Base-by-base conservation (phyloP, 2,113 vertebrate genomes). In the Lepisosteus osseus region DNA sequence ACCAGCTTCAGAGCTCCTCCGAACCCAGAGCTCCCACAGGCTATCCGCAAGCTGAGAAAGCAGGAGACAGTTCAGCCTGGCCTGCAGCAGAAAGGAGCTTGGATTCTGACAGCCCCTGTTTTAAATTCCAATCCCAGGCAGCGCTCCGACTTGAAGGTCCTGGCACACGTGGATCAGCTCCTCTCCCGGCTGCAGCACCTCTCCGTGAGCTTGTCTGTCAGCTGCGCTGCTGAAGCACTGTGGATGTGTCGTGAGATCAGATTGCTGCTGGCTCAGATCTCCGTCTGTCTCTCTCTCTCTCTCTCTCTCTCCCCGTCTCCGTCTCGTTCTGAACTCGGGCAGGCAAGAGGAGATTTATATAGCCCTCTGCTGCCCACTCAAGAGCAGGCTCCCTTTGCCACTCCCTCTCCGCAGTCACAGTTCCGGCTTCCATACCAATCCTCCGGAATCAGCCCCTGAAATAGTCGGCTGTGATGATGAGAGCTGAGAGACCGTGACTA, bases 321-420 rank as follows among this genome's bases (percentile, higher is more conserved):
- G 73, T 67, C 77, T 78, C 68, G 72, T 72, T 78, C 78, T 84
- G 82, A 51, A 65, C 74, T 81, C 76, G 44, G 65, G 79, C 72
- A 74, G 83, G 78, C 77, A 72, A 61, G 73, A 72, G 1, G 57
- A 51, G 29, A 74, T 73, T 90, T 90, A 85, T 92, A 91, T 90
- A 89, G 80, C 67, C 64, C 69, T 77, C 76, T 74, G 72, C 76
- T 44, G 73, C 78, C 76, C 80, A 76, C 80, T 69, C 74, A 65
- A 75, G 66, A 62, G 71, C 14, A 43, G 72, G 72, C 5, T 63
- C 72, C 78, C 70, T 65, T 67, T 62, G 62, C 55, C 67, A 61
- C 77, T 62, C n/a, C 73, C 75, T 71, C 65, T 54, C 82, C 59
- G 61, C 80, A 69, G 77, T 85, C 83, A 78, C 56, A 61, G 77